These are phyloP conservation scores for Drosophila punjabiensis DNA, from an alignment of 1,140 invertebrate genomes.

Conservation along the genomic window DNA sequence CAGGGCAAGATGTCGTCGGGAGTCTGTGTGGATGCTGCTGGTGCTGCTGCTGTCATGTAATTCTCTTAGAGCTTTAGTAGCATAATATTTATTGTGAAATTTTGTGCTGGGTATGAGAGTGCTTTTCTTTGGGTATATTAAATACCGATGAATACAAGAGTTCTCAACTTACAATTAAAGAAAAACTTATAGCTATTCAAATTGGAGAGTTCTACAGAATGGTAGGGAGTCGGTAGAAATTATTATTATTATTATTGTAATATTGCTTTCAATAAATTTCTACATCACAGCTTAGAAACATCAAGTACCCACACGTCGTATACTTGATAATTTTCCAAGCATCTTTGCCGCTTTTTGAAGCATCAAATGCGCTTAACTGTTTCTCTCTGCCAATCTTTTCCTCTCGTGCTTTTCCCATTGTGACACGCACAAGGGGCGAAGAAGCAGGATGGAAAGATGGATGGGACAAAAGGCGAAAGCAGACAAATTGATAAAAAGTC, in stretches of 20 bases:
- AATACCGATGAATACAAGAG: neutral
- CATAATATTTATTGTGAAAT: constrained; percentile 58
- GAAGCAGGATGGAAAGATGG: neutral
- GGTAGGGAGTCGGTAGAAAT: neutral
- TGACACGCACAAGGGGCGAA: constrained; percentile 11
- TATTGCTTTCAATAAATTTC: too few relatives aligned
- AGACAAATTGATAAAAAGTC: constrained; percentile 58
- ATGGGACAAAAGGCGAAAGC: constrained; percentile 24
- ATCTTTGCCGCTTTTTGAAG: constrained; percentile 19
- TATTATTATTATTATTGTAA: too few relatives aligned
- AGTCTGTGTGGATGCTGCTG: constrained; percentile 19
- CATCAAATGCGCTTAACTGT: constrained; percentile 68
- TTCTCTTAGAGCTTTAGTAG: constrained; percentile 56
- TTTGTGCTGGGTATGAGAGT: constrained; percentile 11
- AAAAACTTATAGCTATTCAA: neutral
- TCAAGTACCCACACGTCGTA: constrained; percentile 10
- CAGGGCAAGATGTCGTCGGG: constrained; percentile 31
- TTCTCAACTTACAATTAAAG: too few relatives aligned
- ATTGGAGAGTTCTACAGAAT: neutral
- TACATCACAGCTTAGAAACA: too few relatives aligned
- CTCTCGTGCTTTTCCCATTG: constrained; percentile 5
- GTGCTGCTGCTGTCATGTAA: constrained; percentile 55
- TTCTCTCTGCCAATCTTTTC: constrained; percentile 12
- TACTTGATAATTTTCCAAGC: neutral
- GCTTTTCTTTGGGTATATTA: neutral